phyloP scores from a whole-genome alignment of 2,888 invertebrate genomes.

The Tetropium fuscum region DNA sequence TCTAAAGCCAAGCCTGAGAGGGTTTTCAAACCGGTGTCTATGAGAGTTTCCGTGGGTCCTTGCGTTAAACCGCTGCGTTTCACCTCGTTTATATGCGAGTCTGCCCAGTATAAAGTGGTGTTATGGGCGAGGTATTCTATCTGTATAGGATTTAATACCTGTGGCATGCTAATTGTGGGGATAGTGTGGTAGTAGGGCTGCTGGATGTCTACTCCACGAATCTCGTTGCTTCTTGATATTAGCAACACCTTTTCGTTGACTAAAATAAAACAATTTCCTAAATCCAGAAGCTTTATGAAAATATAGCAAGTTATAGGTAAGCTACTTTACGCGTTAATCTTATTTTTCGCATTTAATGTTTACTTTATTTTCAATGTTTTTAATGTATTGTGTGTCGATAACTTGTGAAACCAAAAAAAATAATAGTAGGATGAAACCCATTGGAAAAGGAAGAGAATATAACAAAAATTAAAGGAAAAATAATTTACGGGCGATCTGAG shows the following conservation, averaged over 20 bases:
- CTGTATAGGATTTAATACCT: slow-evolving; percentile 77
- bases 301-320: too few relatives aligned
- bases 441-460: too few relatives aligned
- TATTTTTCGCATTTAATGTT: too few relatives aligned
- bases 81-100: slow-evolving; percentile 80
- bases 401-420: too few relatives aligned
- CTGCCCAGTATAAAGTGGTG: slow-evolving; percentile 82
- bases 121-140: slow-evolving; percentile 77
- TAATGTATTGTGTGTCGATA: too few relatives aligned
- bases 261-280: too few relatives aligned
- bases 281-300: too few relatives aligned
- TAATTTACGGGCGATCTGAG: too few relatives aligned
- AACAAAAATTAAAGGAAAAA: too few relatives aligned
- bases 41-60: slow-evolving; percentile 77
- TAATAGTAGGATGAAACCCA: too few relatives aligned
- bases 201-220: slow-evolving; percentile 85
- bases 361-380: too few relatives aligned
- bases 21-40: slow-evolving; percentile 76
- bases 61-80: slow-evolving; percentile 76
- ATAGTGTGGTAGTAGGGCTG: slow-evolving; percentile 83
- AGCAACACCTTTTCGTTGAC: slow-evolving; percentile 85
- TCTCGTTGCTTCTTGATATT: slow-evolving; percentile 80
- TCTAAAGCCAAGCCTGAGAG: slow-evolving; percentile 84
- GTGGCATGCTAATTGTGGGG: slow-evolving; percentile 81
- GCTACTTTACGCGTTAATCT: too few relatives aligned